Evolutionary conservation across 2,888 invertebrate species (phyloP).

Genomic region (Chalcosyrphus nemorum): DNA sequence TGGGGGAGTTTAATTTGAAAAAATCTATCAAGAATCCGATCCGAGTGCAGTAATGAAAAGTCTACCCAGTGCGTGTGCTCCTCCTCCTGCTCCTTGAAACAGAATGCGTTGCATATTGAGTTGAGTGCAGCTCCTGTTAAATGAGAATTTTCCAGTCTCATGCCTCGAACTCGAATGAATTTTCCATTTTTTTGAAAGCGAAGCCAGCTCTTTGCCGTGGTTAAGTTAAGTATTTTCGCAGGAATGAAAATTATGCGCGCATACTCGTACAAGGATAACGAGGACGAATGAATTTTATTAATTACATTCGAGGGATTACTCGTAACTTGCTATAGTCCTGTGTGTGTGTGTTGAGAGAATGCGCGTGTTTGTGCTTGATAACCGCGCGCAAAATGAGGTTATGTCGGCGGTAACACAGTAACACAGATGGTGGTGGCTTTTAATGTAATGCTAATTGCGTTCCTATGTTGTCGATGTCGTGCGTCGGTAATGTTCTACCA

Average conservation of each 20-base stretch:
- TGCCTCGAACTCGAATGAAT: neutral
- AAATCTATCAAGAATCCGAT: neutral
- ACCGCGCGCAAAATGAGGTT: neutral
- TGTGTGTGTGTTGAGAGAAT: neutral
- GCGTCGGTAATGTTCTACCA: slow-evolving; percentile 9
- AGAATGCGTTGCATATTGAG: too few relatives aligned
- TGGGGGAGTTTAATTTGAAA: neutral
- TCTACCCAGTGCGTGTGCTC: too few relatives aligned
- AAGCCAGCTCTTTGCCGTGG: neutral
- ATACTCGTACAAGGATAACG: slow-evolving; percentile 29
- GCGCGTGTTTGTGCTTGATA: neutral
- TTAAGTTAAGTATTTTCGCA: slow-evolving; percentile 5
- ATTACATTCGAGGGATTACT: slow-evolving; percentile 39
- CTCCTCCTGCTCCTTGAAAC: too few relatives aligned
- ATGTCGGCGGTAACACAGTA: neutral
- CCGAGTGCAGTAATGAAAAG: neutral
- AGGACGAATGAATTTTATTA: slow-evolving; percentile 44
- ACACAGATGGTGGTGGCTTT: slow-evolving; percentile 41
- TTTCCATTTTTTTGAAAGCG: too few relatives aligned
- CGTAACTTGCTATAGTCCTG: neutral
- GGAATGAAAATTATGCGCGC: slow-evolving; percentile 22
- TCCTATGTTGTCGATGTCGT: slow-evolving; percentile 41
- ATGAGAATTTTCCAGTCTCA: neutral
- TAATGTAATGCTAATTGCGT: slow-evolving; percentile 60
- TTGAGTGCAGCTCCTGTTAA: too few relatives aligned